A percentile compares a stretch with the other conserved stretches of the same genome.
These are phyloP conservation scores for Xiphophorus couchianus DNA, from an alignment of 2,113 vertebrate species.

Conservation along the genomic window DNA sequence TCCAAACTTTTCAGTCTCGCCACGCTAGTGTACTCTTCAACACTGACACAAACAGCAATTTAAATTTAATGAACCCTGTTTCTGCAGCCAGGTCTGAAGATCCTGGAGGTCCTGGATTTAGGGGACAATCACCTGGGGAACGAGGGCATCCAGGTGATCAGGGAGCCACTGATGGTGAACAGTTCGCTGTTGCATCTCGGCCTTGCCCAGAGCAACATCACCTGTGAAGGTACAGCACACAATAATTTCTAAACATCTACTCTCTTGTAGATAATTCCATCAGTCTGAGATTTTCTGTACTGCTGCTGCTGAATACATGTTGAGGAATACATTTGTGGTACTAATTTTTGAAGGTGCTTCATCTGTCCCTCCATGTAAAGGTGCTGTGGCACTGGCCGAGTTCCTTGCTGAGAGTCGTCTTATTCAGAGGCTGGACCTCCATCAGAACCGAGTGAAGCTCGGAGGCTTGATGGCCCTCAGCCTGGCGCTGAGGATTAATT, in stretches of 20 bases:
- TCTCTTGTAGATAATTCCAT: background rate
- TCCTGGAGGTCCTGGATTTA: slow-evolving; percentile 76
- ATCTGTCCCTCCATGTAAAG: slow-evolving; percentile 23
- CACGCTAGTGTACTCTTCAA: background rate
- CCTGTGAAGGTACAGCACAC: slow-evolving; percentile 75
- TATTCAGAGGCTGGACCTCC: slow-evolving; percentile 68
- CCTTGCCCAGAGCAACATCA: slow-evolving; percentile 68
- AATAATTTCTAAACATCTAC: too few relatives aligned
- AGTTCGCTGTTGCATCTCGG: slow-evolving; percentile 67
- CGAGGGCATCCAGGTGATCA: slow-evolving; percentile 72
- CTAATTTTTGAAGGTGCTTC: background rate
- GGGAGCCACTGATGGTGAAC: slow-evolving; percentile 78
- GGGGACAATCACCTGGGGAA: slow-evolving; percentile 73
- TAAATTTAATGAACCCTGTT: slow-evolving; percentile 2
- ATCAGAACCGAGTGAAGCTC: slow-evolving; percentile 65
- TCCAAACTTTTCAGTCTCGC: slow-evolving; percentile 33
- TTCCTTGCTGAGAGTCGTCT: slow-evolving; percentile 62
- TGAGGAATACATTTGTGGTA: background rate
- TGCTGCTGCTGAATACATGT: background rate
- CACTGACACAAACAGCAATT: too few relatives aligned
- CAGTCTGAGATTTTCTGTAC: background rate
- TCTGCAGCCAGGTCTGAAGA: slow-evolving; percentile 71
- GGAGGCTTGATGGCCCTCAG: slow-evolving; percentile 74
- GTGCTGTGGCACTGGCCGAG: slow-evolving; percentile 75
- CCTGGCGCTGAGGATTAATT: slow-evolving; percentile 66